Evolutionary conservation across 2,797 vertebrate genomes (phyloP), one percentile per base, ranked within the genome.

Genomic region (Hephaestus fuliginosus): DNA sequence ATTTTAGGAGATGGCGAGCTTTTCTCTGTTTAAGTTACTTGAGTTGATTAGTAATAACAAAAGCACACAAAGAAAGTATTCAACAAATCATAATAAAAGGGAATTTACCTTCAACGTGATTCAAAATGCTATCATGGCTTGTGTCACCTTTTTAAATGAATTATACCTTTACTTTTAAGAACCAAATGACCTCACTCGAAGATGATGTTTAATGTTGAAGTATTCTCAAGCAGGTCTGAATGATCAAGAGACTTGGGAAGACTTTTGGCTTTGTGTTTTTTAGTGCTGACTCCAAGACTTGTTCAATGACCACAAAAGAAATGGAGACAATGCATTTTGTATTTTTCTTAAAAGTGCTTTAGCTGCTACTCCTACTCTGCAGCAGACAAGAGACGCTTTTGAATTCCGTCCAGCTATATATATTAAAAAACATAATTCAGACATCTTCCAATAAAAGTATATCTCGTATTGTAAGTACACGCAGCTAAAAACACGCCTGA

Each of bases 221-320:
- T 22, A 39, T 63, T 68, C 25, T 58, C 12, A 44, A 39, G 67
- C 36, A n/a, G 14, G 12, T 56, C 12, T 0, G 1, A 49, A 20
- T 0, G 22, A 52, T 65, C 41, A 63, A 52, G 33, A 80, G 53
- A 75, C 28, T 41, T 12, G 7, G 33, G 20, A 28, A 2, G 41
- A 49, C 63, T 13, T 10, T 17, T 49, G 25, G 4, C 65, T 74
- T 2, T 28, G 18, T 44, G 11, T 63, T 39, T 67, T 66, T 74
- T 18, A 20, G 10, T 43, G 52, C 20, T 58, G 49, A 80, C 51
- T 66, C 56, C 8, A 17, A n/a, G 7, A 69, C 55, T 44, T 49
- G 36, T 61, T 56, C 18, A 1, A 43, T 10, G 53, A 36, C 5
- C 33, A 81, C 62, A 78, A 78, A 81, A 52, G 36, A 52, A 76